Evolutionary conservation across 2,888 invertebrate genomes (phyloP).

Genomic region (Chrysodeixis includens): DNA sequence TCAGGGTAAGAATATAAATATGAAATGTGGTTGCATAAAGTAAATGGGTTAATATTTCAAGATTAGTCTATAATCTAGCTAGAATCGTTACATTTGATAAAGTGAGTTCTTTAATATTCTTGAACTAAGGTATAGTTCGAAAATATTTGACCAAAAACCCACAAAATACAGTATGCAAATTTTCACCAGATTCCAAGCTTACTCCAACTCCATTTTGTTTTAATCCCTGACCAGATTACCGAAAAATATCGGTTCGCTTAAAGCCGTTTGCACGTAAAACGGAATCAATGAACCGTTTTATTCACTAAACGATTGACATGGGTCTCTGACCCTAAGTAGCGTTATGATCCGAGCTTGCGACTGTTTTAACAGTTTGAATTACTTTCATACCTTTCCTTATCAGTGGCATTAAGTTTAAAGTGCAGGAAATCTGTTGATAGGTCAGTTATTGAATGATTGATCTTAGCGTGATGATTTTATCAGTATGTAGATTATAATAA

Average conservation of each 20-base stretch:
- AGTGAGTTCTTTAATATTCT: neutral
- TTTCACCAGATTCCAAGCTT: neutral
- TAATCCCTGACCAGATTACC: constrained; percentile 34
- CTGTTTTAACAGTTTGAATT: constrained; percentile 15
- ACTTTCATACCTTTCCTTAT: neutral
- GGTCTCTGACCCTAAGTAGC: constrained; percentile 58
- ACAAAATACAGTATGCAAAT: neutral
- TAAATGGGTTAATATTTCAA: too few relatives aligned
- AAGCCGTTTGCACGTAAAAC: constrained; percentile 53
- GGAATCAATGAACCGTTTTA: constrained; percentile 59
- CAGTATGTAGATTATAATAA: neutral
- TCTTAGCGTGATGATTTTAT: neutral
- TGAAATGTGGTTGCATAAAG: too few relatives aligned
- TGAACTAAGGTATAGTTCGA: neutral
- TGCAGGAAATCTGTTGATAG: neutral
- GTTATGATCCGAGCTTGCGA: constrained; percentile 45
- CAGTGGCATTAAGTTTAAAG: neutral
- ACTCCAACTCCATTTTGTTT: constrained; percentile 6
- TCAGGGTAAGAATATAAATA: too few relatives aligned
- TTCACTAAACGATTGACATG: constrained; percentile 56
- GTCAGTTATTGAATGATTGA: neutral
- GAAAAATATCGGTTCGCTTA: constrained; percentile 40
- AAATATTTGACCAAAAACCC: neutral
- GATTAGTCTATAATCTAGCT: too few relatives aligned
- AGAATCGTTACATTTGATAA: neutral